Evolutionary conservation across 2,888 invertebrate species (phyloP).

Genomic region (Micoletzkya japonica): DNA sequence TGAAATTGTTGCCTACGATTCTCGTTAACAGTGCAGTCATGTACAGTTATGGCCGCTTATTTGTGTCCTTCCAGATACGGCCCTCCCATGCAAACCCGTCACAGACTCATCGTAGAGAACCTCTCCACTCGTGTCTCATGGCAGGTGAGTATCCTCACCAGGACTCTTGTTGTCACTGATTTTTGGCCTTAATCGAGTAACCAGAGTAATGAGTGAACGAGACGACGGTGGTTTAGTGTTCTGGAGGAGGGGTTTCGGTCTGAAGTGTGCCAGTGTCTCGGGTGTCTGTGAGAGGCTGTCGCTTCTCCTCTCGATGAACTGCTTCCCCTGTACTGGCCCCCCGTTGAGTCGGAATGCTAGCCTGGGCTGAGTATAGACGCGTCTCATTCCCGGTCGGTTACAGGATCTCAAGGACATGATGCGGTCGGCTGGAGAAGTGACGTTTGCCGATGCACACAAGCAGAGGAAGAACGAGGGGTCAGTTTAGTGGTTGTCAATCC

Average conservation of each 20-base stretch:
- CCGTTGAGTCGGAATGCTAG: no score
- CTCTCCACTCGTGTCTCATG: conserved; percentile 96
- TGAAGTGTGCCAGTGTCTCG: background rate
- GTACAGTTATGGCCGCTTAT: no score
- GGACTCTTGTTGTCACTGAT: no score
- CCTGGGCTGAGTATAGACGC: no score
- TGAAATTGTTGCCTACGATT: no score
- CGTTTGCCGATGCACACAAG: conserved; percentile 97
- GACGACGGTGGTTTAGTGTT: no score
- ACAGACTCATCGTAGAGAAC: conserved; percentile 94
- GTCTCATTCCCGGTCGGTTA: no score
- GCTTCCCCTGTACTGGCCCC: no score
- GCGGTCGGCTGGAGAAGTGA: conserved; percentile 98
- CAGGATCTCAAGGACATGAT: conserved; percentile 95
- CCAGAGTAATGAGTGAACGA: no score
- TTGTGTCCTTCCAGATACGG: conserved; percentile 86
- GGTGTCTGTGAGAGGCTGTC: background rate
- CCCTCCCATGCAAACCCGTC: conserved; percentile 94
- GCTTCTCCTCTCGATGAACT: no score
- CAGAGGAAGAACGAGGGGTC: conserved; percentile 79
- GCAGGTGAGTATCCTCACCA: conserved; percentile 81
- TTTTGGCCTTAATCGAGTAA: no score
- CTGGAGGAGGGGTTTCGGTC: background rate
- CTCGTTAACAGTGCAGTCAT: no score
- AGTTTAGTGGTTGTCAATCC: conserved; percentile 36